Percentiles rank a stretch among this genome's conserved stretches.
Conservation (phyloP, 2,113 vertebrate genomes). For the Natator depressus region DNA sequence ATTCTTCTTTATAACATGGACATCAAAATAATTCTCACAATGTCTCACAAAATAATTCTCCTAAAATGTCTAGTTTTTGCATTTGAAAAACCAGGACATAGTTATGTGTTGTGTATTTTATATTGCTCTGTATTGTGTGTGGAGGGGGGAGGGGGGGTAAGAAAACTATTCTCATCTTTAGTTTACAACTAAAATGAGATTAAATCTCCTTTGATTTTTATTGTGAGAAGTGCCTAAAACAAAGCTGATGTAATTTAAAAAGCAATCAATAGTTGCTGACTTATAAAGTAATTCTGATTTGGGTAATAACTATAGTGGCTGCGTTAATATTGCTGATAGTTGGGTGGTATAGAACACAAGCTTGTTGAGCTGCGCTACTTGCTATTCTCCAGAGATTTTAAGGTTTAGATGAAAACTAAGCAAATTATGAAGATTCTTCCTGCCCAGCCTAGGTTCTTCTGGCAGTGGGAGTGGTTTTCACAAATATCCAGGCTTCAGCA, state of each 20-base stretch:
- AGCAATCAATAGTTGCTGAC: fast-evolving
- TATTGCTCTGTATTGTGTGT: not conserved
- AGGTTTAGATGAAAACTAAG: not conserved
- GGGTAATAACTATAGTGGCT: not conserved
- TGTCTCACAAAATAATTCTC: no score
- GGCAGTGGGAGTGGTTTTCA: not conserved
- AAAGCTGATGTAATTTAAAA: not conserved
- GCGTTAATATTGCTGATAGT: not conserved
- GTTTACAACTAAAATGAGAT: not conserved
- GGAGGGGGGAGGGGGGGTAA: not conserved
- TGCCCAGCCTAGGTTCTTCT: not conserved
- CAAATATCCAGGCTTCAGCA: not conserved
- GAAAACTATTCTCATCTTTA: not conserved
- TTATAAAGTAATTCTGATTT: not conserved
- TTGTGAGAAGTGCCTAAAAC: not conserved
- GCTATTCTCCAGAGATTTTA: fast-evolving
- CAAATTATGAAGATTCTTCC: not conserved
- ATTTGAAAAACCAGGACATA: not conserved
- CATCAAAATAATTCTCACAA: not conserved
- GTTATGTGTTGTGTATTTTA: not conserved
- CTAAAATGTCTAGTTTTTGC: fast-evolving
- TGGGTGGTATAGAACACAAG: fast-evolving
- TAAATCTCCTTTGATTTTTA: not conserved
- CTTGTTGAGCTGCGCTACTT: fast-evolving
- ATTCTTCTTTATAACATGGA: fast-evolving